Base-by-base conservation (phyloP, 1,140 invertebrate genomes). In the Ladona fulva region DNA sequence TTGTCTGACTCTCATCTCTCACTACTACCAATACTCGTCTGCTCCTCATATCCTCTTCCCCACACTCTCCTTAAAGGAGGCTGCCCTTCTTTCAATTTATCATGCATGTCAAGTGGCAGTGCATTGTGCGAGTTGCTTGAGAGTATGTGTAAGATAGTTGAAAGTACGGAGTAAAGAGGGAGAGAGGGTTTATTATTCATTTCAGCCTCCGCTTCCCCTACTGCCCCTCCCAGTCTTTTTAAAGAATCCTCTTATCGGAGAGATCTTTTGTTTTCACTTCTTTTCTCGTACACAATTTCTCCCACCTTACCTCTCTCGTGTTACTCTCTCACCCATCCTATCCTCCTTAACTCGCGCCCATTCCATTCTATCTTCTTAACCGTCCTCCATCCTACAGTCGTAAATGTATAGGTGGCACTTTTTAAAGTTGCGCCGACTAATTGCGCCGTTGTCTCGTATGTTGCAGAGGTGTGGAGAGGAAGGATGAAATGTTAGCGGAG, bases 51-150 rank as follows among this genome's bases (percentile, higher is more conserved):
- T 11, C 44, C 44, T 19, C 44, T 19, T 52, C n/a, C n/a, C n/a
- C n/a, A n/a, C n/a, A n/a, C 29, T 66, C 52, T 66, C n/a, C 52
- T 66, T 66, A 19, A 66, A 66, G 52, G 52, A 66, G 5, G 52
- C 52, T 66, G 52, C 52, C n/a, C 52, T 66, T 66, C 52, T 66
- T 66, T 66, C 52, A 66, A 66, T 66, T 66, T 66, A 66, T 66
- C 52, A 66, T 66, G 3, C 52, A 66, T 5, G 52, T 66, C 52
- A 22, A 66, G 52, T 66, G 52, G 52, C 52, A 66, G 52, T 66
- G 52, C 52, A 66, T 66, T 66, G 52, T 66, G 12, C n/a, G 29
- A 66, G 52, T 12, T 19, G 12, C 29, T 19, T 12, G 3, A 22
- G n/a, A 66, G 52, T 12, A 22, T 19, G 52, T 22, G 52, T 22